A percentile compares a stretch with the other conserved stretches of the same genome.
Conservation (phyloP, 1,140 invertebrate genomes). For the Drosophila carrolli region DNA sequence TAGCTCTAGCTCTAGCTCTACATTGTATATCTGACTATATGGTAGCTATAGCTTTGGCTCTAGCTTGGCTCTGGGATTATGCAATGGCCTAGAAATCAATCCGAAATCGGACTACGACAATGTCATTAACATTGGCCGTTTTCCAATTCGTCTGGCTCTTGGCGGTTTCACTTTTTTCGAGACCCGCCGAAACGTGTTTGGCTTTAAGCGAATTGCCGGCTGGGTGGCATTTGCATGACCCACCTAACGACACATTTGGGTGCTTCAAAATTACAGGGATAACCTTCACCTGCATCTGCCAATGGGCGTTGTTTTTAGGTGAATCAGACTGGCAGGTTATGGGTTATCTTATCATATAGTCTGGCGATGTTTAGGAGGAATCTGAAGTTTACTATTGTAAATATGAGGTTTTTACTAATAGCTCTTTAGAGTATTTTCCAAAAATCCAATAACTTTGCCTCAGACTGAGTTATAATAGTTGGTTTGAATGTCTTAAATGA, state of each 20-base stretch:
- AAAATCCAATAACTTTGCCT: too few relatives aligned
- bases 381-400: too few relatives aligned
- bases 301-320: neutral
- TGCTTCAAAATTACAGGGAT: neutral
- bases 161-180: conserved; percentile 30
- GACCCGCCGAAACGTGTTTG: conserved; percentile 33
- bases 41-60: neutral
- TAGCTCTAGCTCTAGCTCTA: neutral
- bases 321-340: too few relatives aligned
- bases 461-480: too few relatives aligned
- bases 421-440: too few relatives aligned
- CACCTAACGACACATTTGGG: neutral
- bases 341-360: too few relatives aligned
- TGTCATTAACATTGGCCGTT: conserved; percentile 57
- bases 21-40: too few relatives aligned
- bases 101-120: conserved; percentile 23
- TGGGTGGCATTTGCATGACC: conserved; percentile 8
- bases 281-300: conserved; percentile 2
- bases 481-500: too few relatives aligned
- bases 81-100: conserved; percentile 50
- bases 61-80: conserved; percentile 22
- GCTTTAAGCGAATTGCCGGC: conserved; percentile 33
- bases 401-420: too few relatives aligned
- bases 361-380: too few relatives aligned
- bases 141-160: conserved; percentile 10